Conservation (phyloP, 1,140 invertebrate genomes). For the Phenacoccus solenopsis region DNA sequence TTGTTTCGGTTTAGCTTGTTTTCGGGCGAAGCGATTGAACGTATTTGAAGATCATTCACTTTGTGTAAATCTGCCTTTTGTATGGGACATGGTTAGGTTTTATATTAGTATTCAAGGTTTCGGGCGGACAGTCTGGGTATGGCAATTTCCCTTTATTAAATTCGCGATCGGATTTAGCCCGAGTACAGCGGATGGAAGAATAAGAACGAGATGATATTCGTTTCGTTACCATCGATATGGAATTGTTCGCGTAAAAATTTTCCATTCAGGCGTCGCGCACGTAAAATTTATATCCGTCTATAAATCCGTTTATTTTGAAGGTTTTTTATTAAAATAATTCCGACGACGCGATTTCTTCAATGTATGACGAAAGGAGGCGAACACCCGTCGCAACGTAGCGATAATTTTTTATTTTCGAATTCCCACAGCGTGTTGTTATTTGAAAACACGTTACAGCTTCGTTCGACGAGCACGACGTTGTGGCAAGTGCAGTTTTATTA, state of each 20-base stretch:
- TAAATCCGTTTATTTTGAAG: conserved; percentile 9
- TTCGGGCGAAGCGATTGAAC: background rate
- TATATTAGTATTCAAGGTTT: conserved; percentile 8
- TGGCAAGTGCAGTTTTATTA: background rate
- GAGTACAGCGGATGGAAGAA: background rate
- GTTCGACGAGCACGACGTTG: background rate
- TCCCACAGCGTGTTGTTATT: too few relatives aligned
- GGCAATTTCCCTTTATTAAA: conserved; percentile 16
- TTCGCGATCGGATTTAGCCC: conserved; percentile 15
- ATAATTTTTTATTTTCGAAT: too few relatives aligned
- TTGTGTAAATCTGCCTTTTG: conserved; percentile 5
- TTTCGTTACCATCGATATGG: background rate
- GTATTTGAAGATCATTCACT: background rate
- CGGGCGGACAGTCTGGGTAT: background rate
- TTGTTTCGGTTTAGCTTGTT: background rate
- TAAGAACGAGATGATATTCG: background rate
- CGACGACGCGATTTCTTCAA: background rate
- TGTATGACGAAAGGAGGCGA: too few relatives aligned
- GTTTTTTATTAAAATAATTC: conserved; percentile 10
- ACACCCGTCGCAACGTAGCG: too few relatives aligned
- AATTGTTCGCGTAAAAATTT: conserved; percentile 1
- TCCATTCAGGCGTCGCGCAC: background rate
- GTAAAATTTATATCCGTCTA: conserved; percentile 10
- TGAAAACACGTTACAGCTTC: too few relatives aligned
- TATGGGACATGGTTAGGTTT: background rate